phyloP scores from a whole-genome alignment of 2,797 vertebrate genomes.

The Lates japonicus region DNA sequence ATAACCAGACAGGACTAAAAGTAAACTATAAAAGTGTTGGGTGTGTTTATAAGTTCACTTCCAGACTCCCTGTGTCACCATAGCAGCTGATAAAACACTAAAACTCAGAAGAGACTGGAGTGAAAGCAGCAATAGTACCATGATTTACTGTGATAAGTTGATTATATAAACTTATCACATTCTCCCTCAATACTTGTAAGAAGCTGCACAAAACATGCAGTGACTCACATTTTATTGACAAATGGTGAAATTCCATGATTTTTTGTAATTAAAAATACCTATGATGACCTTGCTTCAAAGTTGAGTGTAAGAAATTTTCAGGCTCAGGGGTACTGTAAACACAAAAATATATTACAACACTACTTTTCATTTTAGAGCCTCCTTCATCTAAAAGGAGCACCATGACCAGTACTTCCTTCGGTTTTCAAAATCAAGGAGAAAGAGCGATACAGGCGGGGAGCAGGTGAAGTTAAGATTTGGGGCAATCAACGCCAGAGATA shows the following conservation, averaged over 20 bases:
- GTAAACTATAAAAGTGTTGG: background rate
- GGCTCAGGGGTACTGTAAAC: background rate
- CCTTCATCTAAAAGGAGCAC: background rate
- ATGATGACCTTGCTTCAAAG: background rate
- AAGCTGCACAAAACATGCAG: background rate
- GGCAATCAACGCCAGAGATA: too few species aligned
- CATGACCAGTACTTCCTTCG: background rate
- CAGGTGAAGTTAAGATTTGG: slow-evolving; percentile 8
- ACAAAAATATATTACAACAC: too few species aligned
- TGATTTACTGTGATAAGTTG: background rate
- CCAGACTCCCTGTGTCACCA: background rate
- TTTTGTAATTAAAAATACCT: background rate
- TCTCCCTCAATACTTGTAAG: background rate
- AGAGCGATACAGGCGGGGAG: background rate
- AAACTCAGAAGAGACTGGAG: background rate
- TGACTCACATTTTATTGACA: background rate
- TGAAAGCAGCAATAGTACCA: background rate
- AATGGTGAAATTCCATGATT: background rate
- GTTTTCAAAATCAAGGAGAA: slow-evolving; percentile 41
- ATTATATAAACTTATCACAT: background rate
- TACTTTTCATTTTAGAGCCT: background rate
- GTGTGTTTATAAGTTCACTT: background rate
- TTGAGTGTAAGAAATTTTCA: background rate
- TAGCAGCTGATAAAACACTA: slow-evolving; percentile 8
- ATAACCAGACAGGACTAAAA: too few species aligned